Base-by-base conservation (phyloP, 2,113 vertebrate species). In the Mesocricetus auratus region DNA sequence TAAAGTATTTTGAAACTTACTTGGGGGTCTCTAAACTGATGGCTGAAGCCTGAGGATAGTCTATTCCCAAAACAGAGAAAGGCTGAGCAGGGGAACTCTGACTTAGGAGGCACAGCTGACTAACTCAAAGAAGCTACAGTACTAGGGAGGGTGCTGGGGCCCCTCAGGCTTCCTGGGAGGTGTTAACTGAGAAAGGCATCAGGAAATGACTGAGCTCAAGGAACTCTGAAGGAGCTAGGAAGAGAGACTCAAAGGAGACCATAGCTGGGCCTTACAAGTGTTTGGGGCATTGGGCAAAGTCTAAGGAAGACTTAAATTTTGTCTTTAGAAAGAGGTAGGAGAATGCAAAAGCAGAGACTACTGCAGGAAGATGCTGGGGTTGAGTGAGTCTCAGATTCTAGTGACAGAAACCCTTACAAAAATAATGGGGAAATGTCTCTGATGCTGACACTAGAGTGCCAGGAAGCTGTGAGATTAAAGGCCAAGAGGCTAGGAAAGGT, bases 1-100 rank as follows among this genome's bases (percentile, higher is more conserved):
- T 39, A 90, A 33, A 60, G 53, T 53, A 24, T 85, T 95, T 93
- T 50, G 42, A 92, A 95, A 96, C 60, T 95, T 95, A 95, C 45
- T 71, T 88, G 42, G 56, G 47, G 58, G 26, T 93, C 73, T 93
- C 93, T 78, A 94, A 87, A 94, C 66, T 77, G 33, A 83, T 94
- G 64, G 93, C 19, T 92, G 79, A 97, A 90, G 83, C 50, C 75
- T 86, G 60, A 78, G 36, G 45, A 39, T 90, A 85, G 7, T 92
- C 58, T 60, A 71, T 15, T 62, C 45, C 4, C 60, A 89, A 91
- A 97, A 7, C 56, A 96, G 39, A 95, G 60, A 90, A 78, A 24
- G 89, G 17, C 42, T 94, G 86, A 82, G 39, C 21, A 64, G 47
- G 90, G 31, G 56, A 95, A 36, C 81, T 42, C 33, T 45, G 89